Evolutionary conservation across 30 jellyfish, hydroid and myxozoan species (phyloP), one percentile per base, ranked within the genome.

Genomic region (Hydra vulgaris): DNA sequence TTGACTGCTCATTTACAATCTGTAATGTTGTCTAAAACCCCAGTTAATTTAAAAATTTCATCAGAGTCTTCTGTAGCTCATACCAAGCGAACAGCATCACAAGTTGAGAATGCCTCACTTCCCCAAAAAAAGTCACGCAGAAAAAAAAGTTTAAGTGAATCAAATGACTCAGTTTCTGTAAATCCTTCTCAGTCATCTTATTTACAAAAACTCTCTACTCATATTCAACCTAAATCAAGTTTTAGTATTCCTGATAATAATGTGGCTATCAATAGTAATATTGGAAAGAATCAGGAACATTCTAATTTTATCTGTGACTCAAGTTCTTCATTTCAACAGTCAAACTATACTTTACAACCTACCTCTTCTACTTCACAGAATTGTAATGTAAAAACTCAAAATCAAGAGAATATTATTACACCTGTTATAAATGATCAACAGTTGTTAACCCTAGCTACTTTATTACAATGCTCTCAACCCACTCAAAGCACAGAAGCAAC

Each of bases 1-100:
- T 90, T 94, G 20, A 88, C 96, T 21, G 96, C 99, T 7, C 96
- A 85, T 79, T 82, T 94, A 25, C 99, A 94, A 82, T 96, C 99
- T 4, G 95, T 82, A 21, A 83, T 86, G 90, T 40, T 40, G 12
- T 40, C 61, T 3, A 73, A 89, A 16, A 69, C 91, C 18, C 69
- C 90, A 40, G 74, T 83, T 20, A 87, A 21, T 21, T 17, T 20
- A 21, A 66, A 24, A 66, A 83, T 7, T 19, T 19, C 7, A 3
- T 4, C 81, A 20, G 81, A 73, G 22, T 16, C 75, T 68, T 68
- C 75, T 68, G 27, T 68, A n/a, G 8, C 25, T 3, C 25, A 68
- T 68, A 8, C 27, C 7, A 68, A 68, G 75, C 61, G 61, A 40
- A 40, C 12, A 40, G 12, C 5, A 40, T 12, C 61, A 5, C 61